A percentile compares a stretch with the other conserved stretches of the same genome.
Conservation (phyloP, 2,888 invertebrate species). For the Lapara coniferarum region DNA sequence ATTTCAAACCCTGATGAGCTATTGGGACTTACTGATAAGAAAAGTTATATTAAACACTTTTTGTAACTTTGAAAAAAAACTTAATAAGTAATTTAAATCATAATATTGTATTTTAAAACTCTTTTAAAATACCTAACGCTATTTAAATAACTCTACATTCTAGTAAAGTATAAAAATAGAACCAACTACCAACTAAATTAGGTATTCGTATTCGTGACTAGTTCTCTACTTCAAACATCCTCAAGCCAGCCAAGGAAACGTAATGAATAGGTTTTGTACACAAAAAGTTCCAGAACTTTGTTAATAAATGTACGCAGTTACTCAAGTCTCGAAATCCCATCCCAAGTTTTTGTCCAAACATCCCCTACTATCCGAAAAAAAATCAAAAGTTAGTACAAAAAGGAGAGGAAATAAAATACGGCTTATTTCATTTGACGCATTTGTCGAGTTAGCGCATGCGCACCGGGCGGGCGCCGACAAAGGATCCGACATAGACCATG, state of each 20-base stretch:
- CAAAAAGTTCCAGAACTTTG: conserved; percentile 29
- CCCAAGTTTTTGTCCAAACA: conserved; percentile 62
- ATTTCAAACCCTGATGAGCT: too few species aligned
- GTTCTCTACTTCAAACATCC: neutral
- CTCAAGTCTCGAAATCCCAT: conserved; percentile 46
- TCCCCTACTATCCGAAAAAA: conserved; percentile 50
- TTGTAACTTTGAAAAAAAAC: too few species aligned
- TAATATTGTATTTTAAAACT: too few species aligned
- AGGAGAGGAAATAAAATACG: conserved; percentile 77
- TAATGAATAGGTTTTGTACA: conserved; percentile 16
- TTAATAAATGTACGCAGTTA: conserved; percentile 32
- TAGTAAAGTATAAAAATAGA: too few species aligned
- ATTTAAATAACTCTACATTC: too few species aligned
- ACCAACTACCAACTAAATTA: neutral
- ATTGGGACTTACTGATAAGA: too few species aligned
- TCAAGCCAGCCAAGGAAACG: conserved; percentile 8
- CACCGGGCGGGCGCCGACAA: conserved; percentile 82
- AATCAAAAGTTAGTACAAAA: conserved; percentile 68
- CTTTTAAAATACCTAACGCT: too few species aligned
- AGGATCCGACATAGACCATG: conserved; percentile 45
- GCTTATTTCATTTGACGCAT: conserved; percentile 81
- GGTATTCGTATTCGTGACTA: neutral
- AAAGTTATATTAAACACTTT: too few species aligned
- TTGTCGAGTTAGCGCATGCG: conserved; percentile 82
- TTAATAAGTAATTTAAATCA: too few species aligned